These are phyloP conservation scores for Chelon labrosus DNA, from an alignment of 2,797 vertebrate species.

Conservation along the genomic window DNA sequence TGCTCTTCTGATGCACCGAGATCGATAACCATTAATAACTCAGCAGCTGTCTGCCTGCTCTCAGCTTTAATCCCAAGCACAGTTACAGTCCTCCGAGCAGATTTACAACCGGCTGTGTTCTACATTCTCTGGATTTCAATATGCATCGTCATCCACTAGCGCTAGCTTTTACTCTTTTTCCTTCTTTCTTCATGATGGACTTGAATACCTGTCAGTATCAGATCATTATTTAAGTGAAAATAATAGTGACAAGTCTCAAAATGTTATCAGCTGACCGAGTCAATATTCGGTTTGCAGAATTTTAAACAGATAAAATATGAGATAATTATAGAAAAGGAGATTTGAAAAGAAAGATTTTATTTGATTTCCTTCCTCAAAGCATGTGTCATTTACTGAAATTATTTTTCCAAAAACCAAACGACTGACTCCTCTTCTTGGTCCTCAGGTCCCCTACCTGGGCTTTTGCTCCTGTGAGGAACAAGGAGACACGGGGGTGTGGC, in stretches of 20 bases:
- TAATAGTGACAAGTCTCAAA: neutral
- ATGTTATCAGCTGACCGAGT: neutral
- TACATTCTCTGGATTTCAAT: neutral
- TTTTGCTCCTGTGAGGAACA: slow-evolving; percentile 95
- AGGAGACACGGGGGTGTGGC: slow-evolving; percentile 92
- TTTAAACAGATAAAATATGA: no score
- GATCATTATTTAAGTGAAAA: no score
- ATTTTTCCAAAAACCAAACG: neutral
- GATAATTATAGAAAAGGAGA: no score
- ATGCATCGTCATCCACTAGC: neutral
- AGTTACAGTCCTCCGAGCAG: neutral
- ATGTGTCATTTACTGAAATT: neutral
- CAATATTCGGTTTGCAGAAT: no score
- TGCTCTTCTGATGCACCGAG: neutral
- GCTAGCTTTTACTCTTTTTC: neutral
- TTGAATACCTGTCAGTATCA: no score
- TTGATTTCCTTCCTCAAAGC: no score
- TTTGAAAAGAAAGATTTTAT: no score
- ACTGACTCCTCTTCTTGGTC: slow-evolving; percentile 15
- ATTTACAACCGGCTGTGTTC: neutral
- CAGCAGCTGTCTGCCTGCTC: neutral
- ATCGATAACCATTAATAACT: slow-evolving; percentile 1
- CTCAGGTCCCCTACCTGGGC: slow-evolving; percentile 94
- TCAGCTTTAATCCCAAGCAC: neutral
- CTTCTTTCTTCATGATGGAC: no score